Conservation (phyloP, 2,113 vertebrate genomes). For the Aptenodytes forsteri region DNA sequence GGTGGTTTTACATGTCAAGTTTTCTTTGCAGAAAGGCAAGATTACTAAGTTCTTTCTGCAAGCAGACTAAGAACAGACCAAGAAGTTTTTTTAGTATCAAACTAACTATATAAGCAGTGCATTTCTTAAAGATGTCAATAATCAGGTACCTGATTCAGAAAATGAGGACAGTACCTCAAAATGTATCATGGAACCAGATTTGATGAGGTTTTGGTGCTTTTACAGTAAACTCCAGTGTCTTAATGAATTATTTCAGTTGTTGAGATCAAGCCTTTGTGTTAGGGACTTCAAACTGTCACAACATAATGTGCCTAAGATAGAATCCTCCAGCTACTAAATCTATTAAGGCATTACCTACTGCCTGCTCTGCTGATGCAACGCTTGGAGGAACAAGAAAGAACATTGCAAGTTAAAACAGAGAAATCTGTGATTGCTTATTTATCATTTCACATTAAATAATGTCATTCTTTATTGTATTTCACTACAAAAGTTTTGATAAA, state of each 20-base stretch:
- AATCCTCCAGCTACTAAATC: not conserved
- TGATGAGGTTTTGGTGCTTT: not conserved
- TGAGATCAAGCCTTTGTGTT: not conserved
- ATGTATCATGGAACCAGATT: not conserved
- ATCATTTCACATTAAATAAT: not conserved
- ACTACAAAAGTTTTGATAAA: not conserved
- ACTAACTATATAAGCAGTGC: not conserved
- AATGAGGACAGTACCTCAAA: not conserved
- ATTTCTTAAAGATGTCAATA: not conserved
- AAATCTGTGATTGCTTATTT: not conserved
- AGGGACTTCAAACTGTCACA: not conserved
- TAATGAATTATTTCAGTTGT: not conserved
- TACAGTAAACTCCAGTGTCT: not conserved
- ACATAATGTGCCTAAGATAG: not conserved
- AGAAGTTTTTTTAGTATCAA: not conserved
- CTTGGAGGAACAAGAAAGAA: not conserved
- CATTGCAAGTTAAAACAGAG: not conserved
- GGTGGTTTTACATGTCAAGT: not conserved
- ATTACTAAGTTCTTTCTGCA: not conserved
- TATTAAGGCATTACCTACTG: not conserved
- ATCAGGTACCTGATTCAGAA: not conserved
- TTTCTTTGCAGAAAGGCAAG: not conserved
- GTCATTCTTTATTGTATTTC: not conserved
- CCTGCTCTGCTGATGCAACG: not conserved
- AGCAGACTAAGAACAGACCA: not conserved